Base-by-base conservation (phyloP, 2,113 vertebrate genomes). In the Urocynchramus pylzowi region DNA sequence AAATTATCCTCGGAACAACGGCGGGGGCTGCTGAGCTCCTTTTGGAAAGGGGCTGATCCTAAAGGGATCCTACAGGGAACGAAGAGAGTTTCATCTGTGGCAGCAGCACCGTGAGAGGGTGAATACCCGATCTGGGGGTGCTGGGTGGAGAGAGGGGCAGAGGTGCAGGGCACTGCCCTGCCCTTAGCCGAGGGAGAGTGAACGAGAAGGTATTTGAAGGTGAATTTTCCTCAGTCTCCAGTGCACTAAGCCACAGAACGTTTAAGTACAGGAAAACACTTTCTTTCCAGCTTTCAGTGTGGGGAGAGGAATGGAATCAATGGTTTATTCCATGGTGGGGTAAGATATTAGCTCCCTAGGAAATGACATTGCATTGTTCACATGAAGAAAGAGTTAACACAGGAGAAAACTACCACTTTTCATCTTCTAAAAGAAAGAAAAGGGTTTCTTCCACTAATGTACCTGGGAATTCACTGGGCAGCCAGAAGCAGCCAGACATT, bases 1-100 rank as follows among this genome's bases (percentile, higher is more conserved):
- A 49, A 87, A 96, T 80, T n/a, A 54, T 15, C 93, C 64, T 91
- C 45, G 54, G 77, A 81, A 76, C 65, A 65, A 8, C 84, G 87
- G 77, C 86, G 81, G 80, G 76, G 84, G 63, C 68, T 39, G 87
- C 13, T 18, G 82, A 31, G 22, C 44, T 70, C 47, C 57, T 45
- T 23, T 16, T 10, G 74, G 52, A 54, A 85, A 84, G 63, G 71
- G 76, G 39, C 71, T 77, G 82, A 82, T 77, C 70, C 85, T 52
- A n/a, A 16, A 59, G n/a, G 31, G n/a, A 78, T 54, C 70, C 70
- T 35, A 3, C 30, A 24, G 37, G 75, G 56, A 89, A 37, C 7
- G 47, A 49, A 16, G n/a, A 30, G 56, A 11, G n/a, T 6, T 24
- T 8, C 1, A 33, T 30, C 21, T 21, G 44, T 2, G 73, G 17